Percentiles rank a stretch among this genome's conserved stretches.
Conservation (phyloP, 2,113 vertebrate genomes). For the Gopherus flavomarginatus region DNA sequence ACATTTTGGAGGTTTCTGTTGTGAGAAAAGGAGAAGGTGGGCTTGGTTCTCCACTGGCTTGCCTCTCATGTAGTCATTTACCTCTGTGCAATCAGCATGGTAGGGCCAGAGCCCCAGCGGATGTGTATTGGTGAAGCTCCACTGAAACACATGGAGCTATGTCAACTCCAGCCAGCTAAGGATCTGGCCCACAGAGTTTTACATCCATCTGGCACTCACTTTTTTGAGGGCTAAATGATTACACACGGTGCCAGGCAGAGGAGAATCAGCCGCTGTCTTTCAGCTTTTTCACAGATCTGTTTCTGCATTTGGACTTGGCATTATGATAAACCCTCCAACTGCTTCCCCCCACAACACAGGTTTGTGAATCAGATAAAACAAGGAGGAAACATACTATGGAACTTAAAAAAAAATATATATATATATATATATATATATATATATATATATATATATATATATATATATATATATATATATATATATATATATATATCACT, state of each 20-base stretch:
- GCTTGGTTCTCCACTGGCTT: background rate
- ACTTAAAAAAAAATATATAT: background rate
- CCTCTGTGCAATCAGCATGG: background rate
- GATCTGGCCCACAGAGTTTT: background rate
- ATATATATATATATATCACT: background rate
- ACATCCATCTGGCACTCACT: background rate
- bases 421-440: too few species aligned
- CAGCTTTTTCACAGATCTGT: constrained; percentile 22
- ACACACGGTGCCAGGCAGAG: background rate
- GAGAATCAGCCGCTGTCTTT: background rate
- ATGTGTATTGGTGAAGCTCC: background rate
- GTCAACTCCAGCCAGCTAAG: background rate
- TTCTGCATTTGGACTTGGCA: background rate
- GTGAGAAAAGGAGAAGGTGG: background rate
- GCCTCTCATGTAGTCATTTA: background rate
- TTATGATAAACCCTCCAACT: background rate
- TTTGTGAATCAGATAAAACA: background rate
- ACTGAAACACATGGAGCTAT: background rate
- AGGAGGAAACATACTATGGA: constrained; percentile 1
- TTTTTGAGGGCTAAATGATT: background rate
- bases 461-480: too few species aligned
- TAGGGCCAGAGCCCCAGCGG: background rate
- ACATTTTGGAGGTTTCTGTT: background rate
- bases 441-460: too few species aligned
- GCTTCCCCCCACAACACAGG: background rate